Evolutionary conservation across 64 coral and sea anemone genomes (phyloP).

Genomic region (Pachyseris speciosa): DNA sequence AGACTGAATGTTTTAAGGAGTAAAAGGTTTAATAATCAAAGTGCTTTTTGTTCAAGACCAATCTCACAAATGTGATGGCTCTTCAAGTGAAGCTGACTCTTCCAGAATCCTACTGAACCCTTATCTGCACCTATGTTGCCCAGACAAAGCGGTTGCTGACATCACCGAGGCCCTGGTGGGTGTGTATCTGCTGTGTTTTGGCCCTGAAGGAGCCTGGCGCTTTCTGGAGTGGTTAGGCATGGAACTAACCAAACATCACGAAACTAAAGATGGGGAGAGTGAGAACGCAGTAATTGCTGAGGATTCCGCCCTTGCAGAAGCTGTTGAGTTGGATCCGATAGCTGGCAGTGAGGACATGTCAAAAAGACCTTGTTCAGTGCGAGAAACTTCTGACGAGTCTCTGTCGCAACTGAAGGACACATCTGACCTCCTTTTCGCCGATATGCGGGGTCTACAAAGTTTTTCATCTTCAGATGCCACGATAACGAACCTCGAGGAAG

Average conservation of each 20-base stretch:
- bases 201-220: conserved; percentile 44
- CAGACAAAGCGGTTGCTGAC: conserved; percentile 83
- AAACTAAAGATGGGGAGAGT: not conserved
- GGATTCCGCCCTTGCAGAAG: not conserved
- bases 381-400: not conserved
- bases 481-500: not conserved
- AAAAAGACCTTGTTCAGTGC: not conserved
- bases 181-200: conserved; percentile 68
- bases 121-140: conserved; percentile 27
- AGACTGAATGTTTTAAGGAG: no score
- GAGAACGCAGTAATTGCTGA: not conserved
- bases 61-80: not conserved
- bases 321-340: not conserved
- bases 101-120: not conserved
- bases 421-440: not conserved
- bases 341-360: not conserved
- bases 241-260: conserved; percentile 51
- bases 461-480: not conserved
- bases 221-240: conserved; percentile 87
- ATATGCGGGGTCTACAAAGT: not conserved
- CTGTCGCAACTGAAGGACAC: not conserved
- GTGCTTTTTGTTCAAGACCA: not conserved
- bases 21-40: no score
- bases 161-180: conserved; percentile 83
- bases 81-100: not conserved